Percentiles rank a stretch among this genome's conserved stretches.
phyloP scores from a whole-genome alignment of 1,140 invertebrate species.

The Bombus pyrosoma region DNA sequence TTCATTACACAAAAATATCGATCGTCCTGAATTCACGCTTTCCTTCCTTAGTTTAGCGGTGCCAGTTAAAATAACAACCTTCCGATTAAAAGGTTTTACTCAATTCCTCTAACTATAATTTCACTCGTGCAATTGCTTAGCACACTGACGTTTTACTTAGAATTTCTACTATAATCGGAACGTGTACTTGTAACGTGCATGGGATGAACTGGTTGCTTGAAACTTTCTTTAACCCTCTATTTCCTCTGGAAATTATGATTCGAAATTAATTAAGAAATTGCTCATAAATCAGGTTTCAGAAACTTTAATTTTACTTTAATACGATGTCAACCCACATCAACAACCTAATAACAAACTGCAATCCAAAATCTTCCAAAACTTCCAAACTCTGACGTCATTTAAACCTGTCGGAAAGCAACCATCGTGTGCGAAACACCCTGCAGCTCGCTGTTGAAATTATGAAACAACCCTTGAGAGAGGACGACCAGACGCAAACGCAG shows the following conservation, averaged over 20 bases:
- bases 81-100: neutral
- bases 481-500: too few relatives aligned
- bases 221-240: neutral
- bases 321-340: too few relatives aligned
- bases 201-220: neutral
- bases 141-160: neutral
- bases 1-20: conserved; percentile 19
- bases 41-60: neutral
- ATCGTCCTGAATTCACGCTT: neutral
- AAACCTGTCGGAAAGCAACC: too few relatives aligned
- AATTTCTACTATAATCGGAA: neutral
- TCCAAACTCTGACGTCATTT: neutral
- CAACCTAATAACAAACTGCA: neutral
- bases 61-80: neutral
- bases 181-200: neutral
- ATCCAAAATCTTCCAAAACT: neutral
- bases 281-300: too few relatives aligned
- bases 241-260: neutral
- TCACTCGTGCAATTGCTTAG: neutral
- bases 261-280: neutral
- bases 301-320: too few relatives aligned
- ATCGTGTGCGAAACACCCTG: neutral
- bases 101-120: neutral
- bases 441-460: neutral
- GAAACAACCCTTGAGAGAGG: neutral